Evolutionary conservation across 1,140 invertebrate genomes (phyloP).

Genomic region (Pomphorhynchus laevis): DNA sequence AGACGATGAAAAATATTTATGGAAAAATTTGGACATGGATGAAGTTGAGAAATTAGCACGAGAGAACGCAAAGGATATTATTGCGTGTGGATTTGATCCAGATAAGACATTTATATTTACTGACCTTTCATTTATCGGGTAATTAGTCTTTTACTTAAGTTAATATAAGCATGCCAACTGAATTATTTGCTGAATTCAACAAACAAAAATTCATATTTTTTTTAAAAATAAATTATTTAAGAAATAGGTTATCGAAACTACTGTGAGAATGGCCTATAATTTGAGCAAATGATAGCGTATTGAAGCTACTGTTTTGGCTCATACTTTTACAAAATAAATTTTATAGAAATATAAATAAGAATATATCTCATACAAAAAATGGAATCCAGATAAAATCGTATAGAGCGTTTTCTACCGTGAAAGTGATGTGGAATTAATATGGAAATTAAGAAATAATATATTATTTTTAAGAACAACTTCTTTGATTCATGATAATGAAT

Average conservation of each 20-base stretch:
- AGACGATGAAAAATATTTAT: constrained; percentile 88
- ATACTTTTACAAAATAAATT: too few relatives aligned
- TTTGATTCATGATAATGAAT: too few relatives aligned
- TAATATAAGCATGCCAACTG: constrained; percentile 9
- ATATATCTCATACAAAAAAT: too few relatives aligned
- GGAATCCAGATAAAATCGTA: too few relatives aligned
- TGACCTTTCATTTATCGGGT: constrained; percentile 71
- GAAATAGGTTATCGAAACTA: background rate
- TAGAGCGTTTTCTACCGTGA: too few relatives aligned
- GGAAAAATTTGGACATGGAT: constrained; percentile 70
- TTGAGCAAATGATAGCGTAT: too few relatives aligned
- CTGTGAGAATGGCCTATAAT: too few relatives aligned
- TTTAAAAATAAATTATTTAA: background rate
- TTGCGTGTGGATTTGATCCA: constrained; percentile 72
- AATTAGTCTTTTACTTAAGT: constrained; percentile 10
- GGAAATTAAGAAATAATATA: too few relatives aligned
- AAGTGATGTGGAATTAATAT: too few relatives aligned
- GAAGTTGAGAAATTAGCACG: constrained; percentile 43
- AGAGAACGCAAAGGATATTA: constrained; percentile 86
- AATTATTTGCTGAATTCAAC: constrained; percentile 1
- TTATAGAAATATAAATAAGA: too few relatives aligned
- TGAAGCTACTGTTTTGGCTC: too few relatives aligned
- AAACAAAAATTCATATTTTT: constrained; percentile 1
- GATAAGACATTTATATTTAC: constrained; percentile 91
- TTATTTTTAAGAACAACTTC: too few relatives aligned